Base-by-base conservation (phyloP, 2,888 invertebrate genomes). In the Ashinkailepas kermadecensis region DNA sequence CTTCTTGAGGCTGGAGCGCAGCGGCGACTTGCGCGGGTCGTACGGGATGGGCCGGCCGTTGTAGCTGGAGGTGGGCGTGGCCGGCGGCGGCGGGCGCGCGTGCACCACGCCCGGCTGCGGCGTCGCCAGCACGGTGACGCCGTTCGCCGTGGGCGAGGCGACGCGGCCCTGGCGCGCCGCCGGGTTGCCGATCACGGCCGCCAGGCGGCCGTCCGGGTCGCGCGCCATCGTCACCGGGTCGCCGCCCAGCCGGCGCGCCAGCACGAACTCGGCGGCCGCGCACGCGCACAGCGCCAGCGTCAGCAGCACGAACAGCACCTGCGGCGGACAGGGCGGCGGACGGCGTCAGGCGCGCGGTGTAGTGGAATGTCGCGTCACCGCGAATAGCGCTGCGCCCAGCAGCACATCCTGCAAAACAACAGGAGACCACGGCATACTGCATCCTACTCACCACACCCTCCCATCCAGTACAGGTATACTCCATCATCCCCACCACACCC, bases 191-290 rank as follows among this genome's bases (percentile, higher is more conserved):
- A 81, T 11, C 12, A 78, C 78, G n/a, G 62, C 56, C 25, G 81
- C 70, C 74, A 78, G 62, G 21, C 15, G 12, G 12, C 81, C 81
- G 12, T 56, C 57, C 13, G 78, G 70, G 80, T 81, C 81, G n/a
- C 81, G 67, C 25, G 54, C 21, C 58, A 65, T 59, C 23, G 15
- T 57, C 57, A 78, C 78, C n/a, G 81, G 81, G 80, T 81, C 81
- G 21, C 81, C 81, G 15, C 81, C 81, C 54, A 81, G 81, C 13
- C 78, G 67, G 57, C 74, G 65, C 57, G 74, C 67, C 62, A 81
- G 56, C n/a, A 74, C 62, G 74, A 70, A 81, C 78, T 81, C 81
- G 15, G 54, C 62, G n/a, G 74, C 81, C 39, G 62, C 62, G 23
- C 54, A 58, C n/a, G 13, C 56, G 70, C 56, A 58, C 79, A 81